Evolutionary conservation across 2,888 invertebrate species (phyloP), one percentile per base, ranked within the genome.

Genomic region (Salpingus planirostris): DNA sequence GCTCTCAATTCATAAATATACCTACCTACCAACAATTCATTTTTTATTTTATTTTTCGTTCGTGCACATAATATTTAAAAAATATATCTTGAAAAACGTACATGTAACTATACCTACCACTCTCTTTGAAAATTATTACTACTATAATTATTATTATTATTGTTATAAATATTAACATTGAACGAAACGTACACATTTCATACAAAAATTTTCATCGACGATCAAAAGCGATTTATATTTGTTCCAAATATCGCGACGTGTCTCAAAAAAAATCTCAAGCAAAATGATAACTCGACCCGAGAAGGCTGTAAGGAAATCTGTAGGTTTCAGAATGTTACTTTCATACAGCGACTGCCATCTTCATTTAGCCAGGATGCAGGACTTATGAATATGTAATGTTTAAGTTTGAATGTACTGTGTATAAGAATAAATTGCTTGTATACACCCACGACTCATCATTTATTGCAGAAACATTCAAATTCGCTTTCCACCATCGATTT

Each of bases 381-480:
- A 49, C 49, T 54, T 50, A 49, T 50, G 48, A 48, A 44, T 50
- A 51, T 54, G 50, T 55, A 52, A 56, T 55, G 50, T 59, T 52
- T 62, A 59, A 60, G 59, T 60, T 57, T 60, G 60, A 60, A 60
- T 62, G 62, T 62, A 62, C 49, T 52, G 56, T 62, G 57, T 60
- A 60, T 60, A 61, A 60, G 59, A 60, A 61, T 60, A 61, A 60
- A 62, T 54, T 59, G 61, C 61, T 60, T 62, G 57, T 60, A 60
- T 30, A 26, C n/a, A n/a, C n/a, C n/a, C n/a, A n/a, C n/a, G n/a
- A n/a, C n/a, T n/a, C n/a, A n/a, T n/a, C n/a, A n/a, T n/a, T n/a
- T n/a, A n/a, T n/a, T n/a, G n/a, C n/a, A n/a, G n/a, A n/a, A n/a
- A n/a, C 21, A 26, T 18, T 31, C 31, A 46, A 45, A 33, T 7